Percentiles rank a stretch among this genome's conserved stretches.
phyloP scores from a whole-genome alignment of 2,888 invertebrate genomes.

The Helleia helle region DNA sequence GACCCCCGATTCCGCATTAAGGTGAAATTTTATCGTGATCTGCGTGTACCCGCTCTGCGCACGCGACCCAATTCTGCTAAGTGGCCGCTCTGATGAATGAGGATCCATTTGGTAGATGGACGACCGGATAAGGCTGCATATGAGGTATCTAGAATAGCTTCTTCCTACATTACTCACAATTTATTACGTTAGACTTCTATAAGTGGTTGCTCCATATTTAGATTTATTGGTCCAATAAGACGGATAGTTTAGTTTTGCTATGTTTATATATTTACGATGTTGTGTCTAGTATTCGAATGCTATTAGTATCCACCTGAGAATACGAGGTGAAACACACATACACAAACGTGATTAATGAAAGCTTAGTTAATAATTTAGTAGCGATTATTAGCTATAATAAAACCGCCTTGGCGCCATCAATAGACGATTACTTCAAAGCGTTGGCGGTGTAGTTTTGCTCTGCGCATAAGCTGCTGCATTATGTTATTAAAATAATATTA shows the following conservation, averaged over 20 bases:
- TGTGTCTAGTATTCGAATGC: no score
- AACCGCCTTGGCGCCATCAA: conserved; percentile 14
- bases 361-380: neutral
- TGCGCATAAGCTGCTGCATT: neutral
- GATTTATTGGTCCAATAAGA: conserved; percentile 20
- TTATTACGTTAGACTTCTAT: conserved; percentile 24
- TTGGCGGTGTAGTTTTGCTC: conserved; percentile 1
- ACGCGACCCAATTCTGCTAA: conserved; percentile 44
- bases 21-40: conserved; percentile 43
- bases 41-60: conserved; percentile 31
- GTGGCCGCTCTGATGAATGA: conserved; percentile 49
- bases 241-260: neutral
- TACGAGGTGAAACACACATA: conserved; percentile 1
- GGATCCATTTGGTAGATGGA: conserved; percentile 30
- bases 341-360: conserved; percentile 1
- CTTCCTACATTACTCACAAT: conserved; percentile 22
- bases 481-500: no score
- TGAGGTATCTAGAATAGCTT: conserved; percentile 22
- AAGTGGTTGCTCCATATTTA: conserved; percentile 22
- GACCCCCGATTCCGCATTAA: conserved; percentile 28
- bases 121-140: conserved; percentile 19
- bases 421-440: conserved; percentile 10
- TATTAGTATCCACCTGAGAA: conserved; percentile 5
- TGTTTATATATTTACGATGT: no score
- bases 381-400: conserved; percentile 18